Base-by-base conservation (phyloP, 2,888 invertebrate species). In the Drosophila flavopinicola region DNA sequence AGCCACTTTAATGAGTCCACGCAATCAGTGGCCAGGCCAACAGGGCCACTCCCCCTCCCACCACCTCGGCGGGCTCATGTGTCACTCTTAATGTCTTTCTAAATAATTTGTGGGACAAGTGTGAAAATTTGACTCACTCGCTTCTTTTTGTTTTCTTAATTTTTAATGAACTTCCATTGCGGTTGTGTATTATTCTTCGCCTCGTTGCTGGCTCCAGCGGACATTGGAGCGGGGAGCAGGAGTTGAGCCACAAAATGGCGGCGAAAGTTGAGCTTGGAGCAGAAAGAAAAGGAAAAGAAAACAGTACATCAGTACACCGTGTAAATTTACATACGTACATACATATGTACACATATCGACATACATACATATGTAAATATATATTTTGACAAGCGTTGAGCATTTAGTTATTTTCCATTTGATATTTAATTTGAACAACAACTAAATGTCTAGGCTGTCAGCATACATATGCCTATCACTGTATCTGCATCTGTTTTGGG, bases 31-130 rank as follows among this genome's bases (percentile, higher is more conserved):
- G 47, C 60, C 72, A 53, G 42, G 54, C 37, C 44, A 32, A 39
- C n/a, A n/a, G n/a, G n/a, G 33, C 25, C 41, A 56, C 37, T 11
- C 11, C 2, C 37, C 2, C 41, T 23, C 30, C 41, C 35, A 33
- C 41, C 11, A n/a, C 20, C 13, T 27, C 37, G 54, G 41, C 48
- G 47, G 47, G 38, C 37, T 44, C 58, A 44, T 66, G 63, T 73
- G 80, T 66, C 80, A 73, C 41, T 61, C 78, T 85, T 79, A 85
- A 79, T 79, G 85, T 66, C 61, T 75, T 85, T 79, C 85, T 78
- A 85, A 79, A 83, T 66, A 66, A 69, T 72, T 70, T 52, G 60
- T 45, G 64, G 51, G 35, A 51, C 35, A 29, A 59, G 37, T 67
- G 61, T 57, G 33, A 27, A 52, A 45, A 33, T 53, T 57, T 44